Evolutionary conservation across 2,113 vertebrate species (phyloP).

Genomic region (Etia nguti): DNA sequence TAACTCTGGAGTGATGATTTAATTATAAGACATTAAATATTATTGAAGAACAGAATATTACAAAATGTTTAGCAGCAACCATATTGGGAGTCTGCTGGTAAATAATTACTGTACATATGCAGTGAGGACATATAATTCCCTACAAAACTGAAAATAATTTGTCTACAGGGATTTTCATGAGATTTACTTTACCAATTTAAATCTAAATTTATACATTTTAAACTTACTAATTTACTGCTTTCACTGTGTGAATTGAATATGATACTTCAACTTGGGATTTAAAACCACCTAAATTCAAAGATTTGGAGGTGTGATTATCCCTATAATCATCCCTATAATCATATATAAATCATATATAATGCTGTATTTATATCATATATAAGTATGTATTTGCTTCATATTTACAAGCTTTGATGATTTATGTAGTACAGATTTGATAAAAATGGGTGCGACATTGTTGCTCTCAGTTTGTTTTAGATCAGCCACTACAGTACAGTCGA

Average conservation of each 20-base stretch:
- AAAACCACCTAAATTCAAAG: not conserved
- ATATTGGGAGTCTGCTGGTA: not conserved
- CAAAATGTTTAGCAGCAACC: not conserved
- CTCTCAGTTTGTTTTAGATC: not conserved
- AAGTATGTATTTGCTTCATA: accelerated
- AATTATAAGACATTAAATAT: not conserved
- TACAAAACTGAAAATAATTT: not conserved
- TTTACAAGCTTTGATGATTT: not conserved
- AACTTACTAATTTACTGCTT: not conserved
- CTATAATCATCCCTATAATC: not conserved
- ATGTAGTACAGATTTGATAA: not conserved
- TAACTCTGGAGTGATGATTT: not conserved
- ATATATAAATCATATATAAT: not conserved
- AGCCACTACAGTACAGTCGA: not conserved
- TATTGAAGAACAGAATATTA: not conserved
- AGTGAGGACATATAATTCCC: not conserved
- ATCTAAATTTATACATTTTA: not conserved
- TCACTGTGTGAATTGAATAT: not conserved
- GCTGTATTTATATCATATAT: not conserved
- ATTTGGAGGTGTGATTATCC: accelerated
- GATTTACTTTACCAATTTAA: not conserved
- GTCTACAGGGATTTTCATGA: not conserved
- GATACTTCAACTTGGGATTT: not conserved
- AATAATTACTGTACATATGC: not conserved
- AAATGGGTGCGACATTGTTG: not conserved